Conservation (phyloP, 2,888 invertebrate genomes). For the Resseliella maxima region DNA sequence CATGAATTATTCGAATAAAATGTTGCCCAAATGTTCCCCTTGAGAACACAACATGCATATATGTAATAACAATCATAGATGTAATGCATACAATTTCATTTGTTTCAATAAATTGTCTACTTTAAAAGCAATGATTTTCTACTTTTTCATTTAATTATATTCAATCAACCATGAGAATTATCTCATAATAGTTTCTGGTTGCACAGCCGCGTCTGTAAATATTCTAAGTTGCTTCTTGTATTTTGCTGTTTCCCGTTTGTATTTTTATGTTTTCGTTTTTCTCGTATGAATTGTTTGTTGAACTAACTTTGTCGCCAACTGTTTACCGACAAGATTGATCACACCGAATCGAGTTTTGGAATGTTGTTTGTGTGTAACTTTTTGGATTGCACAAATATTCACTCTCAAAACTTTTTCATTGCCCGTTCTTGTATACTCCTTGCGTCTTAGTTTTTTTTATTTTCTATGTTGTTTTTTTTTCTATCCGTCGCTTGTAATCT, state of each 20-base stretch:
- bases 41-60: background rate
- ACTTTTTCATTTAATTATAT: too few relatives aligned
- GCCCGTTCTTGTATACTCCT: background rate
- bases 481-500: background rate
- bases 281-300: background rate
- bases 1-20: background rate
- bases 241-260: too few relatives aligned
- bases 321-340: conserved; percentile 21
- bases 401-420: background rate
- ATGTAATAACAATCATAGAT: background rate
- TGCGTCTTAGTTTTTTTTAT: background rate
- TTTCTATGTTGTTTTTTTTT: background rate
- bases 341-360: background rate
- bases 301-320: background rate
- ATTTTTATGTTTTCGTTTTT: background rate
- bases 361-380: background rate
- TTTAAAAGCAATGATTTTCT: too few relatives aligned
- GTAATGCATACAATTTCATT: background rate
- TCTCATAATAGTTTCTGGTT: too few relatives aligned
- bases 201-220: too few relatives aligned
- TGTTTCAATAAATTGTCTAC: too few relatives aligned
- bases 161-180: too few relatives aligned
- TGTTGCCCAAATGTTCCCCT: background rate
- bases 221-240: too few relatives aligned
- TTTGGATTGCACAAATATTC: background rate